Conservation (phyloP, 2,888 invertebrate genomes). For the Nomada ferruginata region DNA sequence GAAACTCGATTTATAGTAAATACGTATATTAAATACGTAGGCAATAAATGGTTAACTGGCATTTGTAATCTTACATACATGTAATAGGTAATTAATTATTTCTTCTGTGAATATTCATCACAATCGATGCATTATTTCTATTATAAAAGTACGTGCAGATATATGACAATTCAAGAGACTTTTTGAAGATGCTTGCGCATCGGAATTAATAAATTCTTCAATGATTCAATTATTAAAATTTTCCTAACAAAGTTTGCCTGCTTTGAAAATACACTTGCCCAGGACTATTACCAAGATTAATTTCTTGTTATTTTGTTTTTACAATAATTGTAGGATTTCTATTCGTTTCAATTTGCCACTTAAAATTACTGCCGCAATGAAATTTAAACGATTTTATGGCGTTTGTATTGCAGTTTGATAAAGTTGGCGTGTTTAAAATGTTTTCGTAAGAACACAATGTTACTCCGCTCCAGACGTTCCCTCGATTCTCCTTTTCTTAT, state of each 20-base stretch:
- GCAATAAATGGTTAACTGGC: too few relatives aligned
- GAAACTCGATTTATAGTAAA: background rate
- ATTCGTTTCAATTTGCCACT: too few relatives aligned
- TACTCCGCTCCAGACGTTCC: background rate
- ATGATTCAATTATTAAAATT: too few relatives aligned
- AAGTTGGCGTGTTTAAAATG: conserved; percentile 5
- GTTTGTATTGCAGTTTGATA: background rate
- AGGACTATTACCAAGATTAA: conserved; percentile 66
- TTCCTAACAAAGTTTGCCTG: too few relatives aligned
- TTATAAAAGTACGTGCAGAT: too few relatives aligned
- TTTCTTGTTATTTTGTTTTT: conserved; percentile 30
- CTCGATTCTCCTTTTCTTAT: conserved; percentile 15
- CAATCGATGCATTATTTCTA: too few relatives aligned
- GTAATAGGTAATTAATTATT: too few relatives aligned
- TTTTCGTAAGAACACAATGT: conserved; percentile 13
- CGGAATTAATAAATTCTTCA: conserved; percentile 56
- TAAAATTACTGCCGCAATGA: too few relatives aligned
- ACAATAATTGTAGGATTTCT: too few relatives aligned
- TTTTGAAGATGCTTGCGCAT: background rate
- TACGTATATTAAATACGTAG: background rate
- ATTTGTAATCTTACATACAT: too few relatives aligned
- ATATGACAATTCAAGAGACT: too few relatives aligned
- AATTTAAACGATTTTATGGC: background rate
- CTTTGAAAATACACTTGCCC: conserved; percentile 17
- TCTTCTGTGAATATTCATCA: too few relatives aligned